Percentiles rank a stretch among this genome's conserved stretches.
phyloP scores from a whole-genome alignment of 2,888 invertebrate genomes.

The Tetragnatha montana region DNA sequence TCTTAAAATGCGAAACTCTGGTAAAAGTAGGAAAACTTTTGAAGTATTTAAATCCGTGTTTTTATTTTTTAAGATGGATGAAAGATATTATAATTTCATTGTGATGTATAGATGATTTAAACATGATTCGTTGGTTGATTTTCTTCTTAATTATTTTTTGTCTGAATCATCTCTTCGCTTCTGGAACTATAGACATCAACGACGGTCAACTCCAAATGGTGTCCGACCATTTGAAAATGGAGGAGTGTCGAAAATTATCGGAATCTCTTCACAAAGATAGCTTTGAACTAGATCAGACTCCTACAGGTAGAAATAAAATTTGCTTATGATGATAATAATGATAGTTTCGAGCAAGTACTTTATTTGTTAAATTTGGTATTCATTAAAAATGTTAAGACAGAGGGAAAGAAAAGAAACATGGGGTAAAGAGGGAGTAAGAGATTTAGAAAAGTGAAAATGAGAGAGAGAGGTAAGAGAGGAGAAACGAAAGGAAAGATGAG shows the following conservation, averaged over 20 bases:
- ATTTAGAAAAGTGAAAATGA: too few species aligned
- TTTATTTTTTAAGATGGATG: too few species aligned
- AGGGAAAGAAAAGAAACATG: not conserved
- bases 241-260: conserved; percentile 64
- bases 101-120: not conserved
- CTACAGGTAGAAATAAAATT: conserved; percentile 41
- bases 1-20: too few species aligned
- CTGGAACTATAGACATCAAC: conserved; percentile 64
- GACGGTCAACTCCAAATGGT: conserved; percentile 66
- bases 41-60: too few species aligned
- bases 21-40: too few species aligned
- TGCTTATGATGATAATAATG: not conserved
- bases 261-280: conserved; percentile 58
- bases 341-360: too few species aligned
- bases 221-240: conserved; percentile 54
- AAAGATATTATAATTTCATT: not conserved
- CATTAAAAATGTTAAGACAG: not conserved
- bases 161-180: not conserved
- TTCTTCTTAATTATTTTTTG: not conserved
- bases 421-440: not conserved
- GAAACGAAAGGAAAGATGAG: too few species aligned
- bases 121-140: not conserved
- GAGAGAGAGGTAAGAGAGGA: too few species aligned
- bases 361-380: not conserved
- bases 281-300: conserved; percentile 31